phyloP scores from a whole-genome alignment of 2,113 vertebrate species.

The Notechis scutatus region DNA sequence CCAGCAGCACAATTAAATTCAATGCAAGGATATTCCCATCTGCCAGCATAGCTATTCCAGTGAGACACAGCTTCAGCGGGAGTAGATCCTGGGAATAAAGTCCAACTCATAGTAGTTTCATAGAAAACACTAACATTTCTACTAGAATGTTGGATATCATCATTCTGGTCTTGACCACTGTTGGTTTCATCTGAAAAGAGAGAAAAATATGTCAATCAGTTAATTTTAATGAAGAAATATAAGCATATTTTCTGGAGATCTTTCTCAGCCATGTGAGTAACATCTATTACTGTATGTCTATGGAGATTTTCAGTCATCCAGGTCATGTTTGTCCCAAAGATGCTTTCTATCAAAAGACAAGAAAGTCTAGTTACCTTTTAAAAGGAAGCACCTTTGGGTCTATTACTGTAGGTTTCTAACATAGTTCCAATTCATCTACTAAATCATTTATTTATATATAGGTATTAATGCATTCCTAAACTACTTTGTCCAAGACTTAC shows the following conservation, averaged over 20 bases:
- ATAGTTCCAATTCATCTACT: background rate
- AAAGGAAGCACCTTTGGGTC: background rate
- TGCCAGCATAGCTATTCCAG: conserved; percentile 70
- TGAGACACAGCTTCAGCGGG: conserved; percentile 67
- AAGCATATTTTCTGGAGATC: background rate
- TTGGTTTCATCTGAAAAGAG: background rate
- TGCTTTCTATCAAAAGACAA: background rate
- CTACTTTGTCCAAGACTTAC: background rate
- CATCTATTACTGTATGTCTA: background rate
- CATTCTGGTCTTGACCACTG: background rate
- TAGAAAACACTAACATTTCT: conserved; percentile 7
- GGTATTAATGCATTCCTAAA: background rate
- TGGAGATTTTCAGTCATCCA: background rate
- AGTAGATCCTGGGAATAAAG: conserved; percentile 54
- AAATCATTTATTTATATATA: background rate
- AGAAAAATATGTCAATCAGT: background rate
- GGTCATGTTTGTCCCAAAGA: background rate
- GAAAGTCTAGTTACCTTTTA: background rate
- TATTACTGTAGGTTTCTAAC: background rate
- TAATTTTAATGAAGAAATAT: background rate
- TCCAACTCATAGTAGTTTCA: conserved; percentile 72
- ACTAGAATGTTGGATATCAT: background rate
- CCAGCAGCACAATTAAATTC: conserved; percentile 65
- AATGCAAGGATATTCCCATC: conserved; percentile 71
- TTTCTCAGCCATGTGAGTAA: background rate